Evolutionary conservation across 1,140 invertebrate species (phyloP).

Genomic region (Adelges cooleyi): DNA sequence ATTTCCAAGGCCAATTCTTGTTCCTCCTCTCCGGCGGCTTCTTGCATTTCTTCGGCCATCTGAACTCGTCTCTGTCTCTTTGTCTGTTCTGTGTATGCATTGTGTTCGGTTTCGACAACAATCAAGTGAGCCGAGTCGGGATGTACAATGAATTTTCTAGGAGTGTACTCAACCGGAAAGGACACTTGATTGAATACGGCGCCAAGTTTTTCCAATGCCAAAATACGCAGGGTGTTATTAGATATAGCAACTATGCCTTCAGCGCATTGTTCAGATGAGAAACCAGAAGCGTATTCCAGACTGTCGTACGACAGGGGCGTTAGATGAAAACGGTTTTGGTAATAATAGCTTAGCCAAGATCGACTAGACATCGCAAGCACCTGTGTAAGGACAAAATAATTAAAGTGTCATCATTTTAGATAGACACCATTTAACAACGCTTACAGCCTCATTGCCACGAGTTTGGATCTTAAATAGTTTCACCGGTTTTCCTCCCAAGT

Average conservation of each 20-base stretch:
- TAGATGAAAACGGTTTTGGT: conserved; percentile 92
- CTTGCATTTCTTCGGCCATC: conserved; percentile 84
- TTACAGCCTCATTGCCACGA: conserved; percentile 87
- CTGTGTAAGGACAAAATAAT: conserved; percentile 40
- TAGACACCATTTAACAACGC: no score
- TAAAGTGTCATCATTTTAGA: background rate
- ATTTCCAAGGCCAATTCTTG: conserved; percentile 90
- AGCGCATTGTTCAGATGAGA: conserved; percentile 96
- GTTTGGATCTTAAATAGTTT: conserved; percentile 92
- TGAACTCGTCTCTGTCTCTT: conserved; percentile 79
- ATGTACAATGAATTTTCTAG: conserved; percentile 89
- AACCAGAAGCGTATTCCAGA: conserved; percentile 94
- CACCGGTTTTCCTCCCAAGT: conserved; percentile 86
- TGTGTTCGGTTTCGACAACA: conserved; percentile 95
- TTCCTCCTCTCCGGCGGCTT: conserved; percentile 89
- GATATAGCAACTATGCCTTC: conserved; percentile 99
- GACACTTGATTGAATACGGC: conserved; percentile 96
- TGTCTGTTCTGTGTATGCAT: conserved; percentile 94
- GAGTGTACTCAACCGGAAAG: conserved; percentile 88
- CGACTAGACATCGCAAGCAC: conserved; percentile 93
- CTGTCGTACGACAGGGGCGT: conserved; percentile 94
- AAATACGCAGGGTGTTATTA: conserved; percentile 91
- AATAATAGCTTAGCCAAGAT: conserved; percentile 97
- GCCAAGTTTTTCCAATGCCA: conserved; percentile 96
- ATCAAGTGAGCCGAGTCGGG: conserved; percentile 80